Base-by-base conservation (phyloP, 2,113 vertebrate genomes). In the Chlorocebus sabaeus region DNA sequence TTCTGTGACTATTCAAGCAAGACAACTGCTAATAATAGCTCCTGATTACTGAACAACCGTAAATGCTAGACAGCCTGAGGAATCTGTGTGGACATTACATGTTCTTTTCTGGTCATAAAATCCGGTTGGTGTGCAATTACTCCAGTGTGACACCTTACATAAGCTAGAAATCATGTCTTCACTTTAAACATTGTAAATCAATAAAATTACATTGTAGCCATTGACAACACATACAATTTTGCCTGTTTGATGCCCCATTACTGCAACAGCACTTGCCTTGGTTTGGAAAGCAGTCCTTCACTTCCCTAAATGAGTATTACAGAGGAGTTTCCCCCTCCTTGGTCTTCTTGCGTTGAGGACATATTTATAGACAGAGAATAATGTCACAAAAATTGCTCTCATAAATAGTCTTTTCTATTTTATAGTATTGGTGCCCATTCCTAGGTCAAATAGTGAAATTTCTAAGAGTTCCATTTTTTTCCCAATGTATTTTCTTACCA, bases 191-290 rank as follows among this genome's bases (percentile, higher is more conserved):
- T 73, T 97, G 52, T 79, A 98, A 98, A 97, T 98, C 98, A 98
- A 98, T 98, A 96, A 98, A 98, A 98, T 98, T 98, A 98, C 98
- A 98, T 98, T 97, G 97, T 96, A 98, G 98, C 78, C 97, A 98
- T 88, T 98, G 98, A 98, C 98, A 98, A 98, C 98, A 98, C 90
- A 85, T 98, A 97, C 97, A 98, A 93, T 98, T 99, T 99, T 98
- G 94, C 98, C 98, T 97, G 96, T 98, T 98, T 98, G 98, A 98
- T 98, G 96, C 92, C 98, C 97, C 88, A 97, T 98, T 98, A 98
- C 86, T 93, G 67, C 96, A 98, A 96, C 45, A 97, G 93, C 95
- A 95, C 88, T 90, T 5, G 73, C 96, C 96, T 95, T 38, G 70
- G 72, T 94, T 98, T 91, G 96, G 70, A 97, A 98, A 97, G 85